Percentiles rank a stretch among this genome's conserved stretches.
Conservation (phyloP, 2,113 vertebrate species). For the Tiliqua scincoides region DNA sequence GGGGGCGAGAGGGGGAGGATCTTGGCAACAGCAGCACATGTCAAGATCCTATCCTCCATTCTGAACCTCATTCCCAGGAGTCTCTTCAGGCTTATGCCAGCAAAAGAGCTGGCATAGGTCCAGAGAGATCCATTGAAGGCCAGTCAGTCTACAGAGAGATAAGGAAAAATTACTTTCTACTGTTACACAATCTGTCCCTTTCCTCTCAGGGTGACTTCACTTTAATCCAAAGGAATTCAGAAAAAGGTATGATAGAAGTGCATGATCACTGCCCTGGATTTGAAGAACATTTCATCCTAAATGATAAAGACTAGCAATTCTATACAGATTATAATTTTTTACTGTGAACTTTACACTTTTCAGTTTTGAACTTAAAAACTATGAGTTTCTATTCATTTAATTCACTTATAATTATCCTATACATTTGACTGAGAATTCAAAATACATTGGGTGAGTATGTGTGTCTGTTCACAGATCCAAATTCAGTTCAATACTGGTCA, state of each 20-base stretch:
- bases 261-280: not conserved
- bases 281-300: not conserved
- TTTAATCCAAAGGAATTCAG: not conserved
- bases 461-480: not conserved
- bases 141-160: too few species aligned
- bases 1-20: too few species aligned
- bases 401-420: not conserved
- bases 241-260: not conserved
- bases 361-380: not conserved
- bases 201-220: not conserved
- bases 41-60: too few species aligned
- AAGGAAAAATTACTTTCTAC: not conserved
- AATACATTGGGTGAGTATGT: not conserved
- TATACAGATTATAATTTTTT: slow-evolving; percentile 26
- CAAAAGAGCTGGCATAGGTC: too few species aligned
- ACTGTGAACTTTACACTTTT: not conserved
- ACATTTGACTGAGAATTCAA: slow-evolving; percentile 6
- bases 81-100: too few species aligned
- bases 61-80: too few species aligned
- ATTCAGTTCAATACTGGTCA: too few species aligned
- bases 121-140: too few species aligned
- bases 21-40: too few species aligned
- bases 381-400: slow-evolving; percentile 11
- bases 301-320: not conserved
- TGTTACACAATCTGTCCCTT: too few species aligned